These are phyloP conservation scores for Myoxocephalus aenaeus DNA, from an alignment of 2,797 vertebrate species.

Conservation along the genomic window DNA sequence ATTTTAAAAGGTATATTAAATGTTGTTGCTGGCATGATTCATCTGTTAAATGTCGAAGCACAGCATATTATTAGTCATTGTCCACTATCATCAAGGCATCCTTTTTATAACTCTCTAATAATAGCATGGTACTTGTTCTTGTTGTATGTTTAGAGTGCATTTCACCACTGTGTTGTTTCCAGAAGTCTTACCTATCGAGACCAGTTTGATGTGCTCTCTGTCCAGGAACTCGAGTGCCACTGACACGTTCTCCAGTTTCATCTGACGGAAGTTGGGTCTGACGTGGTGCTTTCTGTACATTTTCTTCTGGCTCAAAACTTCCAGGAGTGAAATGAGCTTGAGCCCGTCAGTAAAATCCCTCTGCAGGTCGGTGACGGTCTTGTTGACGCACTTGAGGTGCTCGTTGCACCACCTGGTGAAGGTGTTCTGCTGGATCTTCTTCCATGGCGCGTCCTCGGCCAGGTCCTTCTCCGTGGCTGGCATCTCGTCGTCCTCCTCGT, in stretches of 20 bases:
- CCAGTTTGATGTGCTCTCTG: constrained; percentile 93
- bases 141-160: background rate
- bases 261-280: constrained; percentile 95
- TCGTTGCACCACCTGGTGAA: constrained; percentile 98
- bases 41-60: background rate
- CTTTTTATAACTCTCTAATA: constrained; percentile 7
- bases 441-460: constrained; percentile 97
- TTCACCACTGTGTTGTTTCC: background rate
- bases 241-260: constrained; percentile 97
- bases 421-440: constrained; percentile 99
- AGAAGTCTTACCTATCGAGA: constrained; percentile 89
- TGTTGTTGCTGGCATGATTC: background rate
- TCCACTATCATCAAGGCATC: background rate
- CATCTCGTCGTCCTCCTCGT: constrained; percentile 92
- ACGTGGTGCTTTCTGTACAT: constrained; percentile 95
- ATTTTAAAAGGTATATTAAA: background rate
- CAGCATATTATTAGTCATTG: background rate
- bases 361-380: constrained; percentile 92
- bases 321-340: constrained; percentile 92
- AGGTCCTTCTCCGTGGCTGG: constrained; percentile 96
- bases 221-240: constrained; percentile 96
- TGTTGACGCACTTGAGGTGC: constrained; percentile 95
- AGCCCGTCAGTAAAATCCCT: constrained; percentile 92
- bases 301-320: constrained; percentile 97
- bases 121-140: background rate